Percentiles rank a stretch among this genome's conserved stretches.
Conservation (phyloP, 2,888 invertebrate species). For the Drosophila kanekoi region DNA sequence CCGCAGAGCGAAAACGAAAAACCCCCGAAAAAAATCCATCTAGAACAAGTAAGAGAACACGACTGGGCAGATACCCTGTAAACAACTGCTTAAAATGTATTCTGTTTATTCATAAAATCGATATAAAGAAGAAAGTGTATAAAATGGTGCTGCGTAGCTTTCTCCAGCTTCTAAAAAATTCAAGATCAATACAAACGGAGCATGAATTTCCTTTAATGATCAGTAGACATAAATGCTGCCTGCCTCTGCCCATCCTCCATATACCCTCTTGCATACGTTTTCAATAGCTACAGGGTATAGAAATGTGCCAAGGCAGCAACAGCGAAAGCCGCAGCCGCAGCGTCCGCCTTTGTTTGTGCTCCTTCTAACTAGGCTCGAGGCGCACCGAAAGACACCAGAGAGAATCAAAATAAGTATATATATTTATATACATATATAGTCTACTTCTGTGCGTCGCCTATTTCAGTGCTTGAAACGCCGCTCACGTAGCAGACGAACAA, state of each 20-base stretch:
- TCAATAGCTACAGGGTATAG: background rate
- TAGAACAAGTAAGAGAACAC: background rate
- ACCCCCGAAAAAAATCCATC: background rate
- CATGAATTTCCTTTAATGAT: no score
- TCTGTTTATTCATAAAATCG: no score
- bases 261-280: background rate
- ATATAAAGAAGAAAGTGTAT: no score
- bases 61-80: conserved; percentile 3
- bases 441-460: conserved; percentile 40
- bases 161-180: no score
- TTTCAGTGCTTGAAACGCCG: conserved; percentile 51
- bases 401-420: conserved; percentile 21
- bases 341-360: conserved; percentile 45
- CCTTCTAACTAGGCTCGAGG: conserved; percentile 57
- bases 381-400: conserved; percentile 14
- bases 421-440: conserved; percentile 36
- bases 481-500: conserved; percentile 74
- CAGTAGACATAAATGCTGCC: no score
- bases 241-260: no score
- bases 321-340: conserved; percentile 2
- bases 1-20: conserved; percentile 50
- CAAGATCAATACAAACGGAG: no score
- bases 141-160: no score
- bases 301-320: conserved; percentile 62
- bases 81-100: background rate